These are phyloP conservation scores for Calephelis perditalis DNA, from an alignment of 2,888 invertebrate genomes.

Conservation along the genomic window DNA sequence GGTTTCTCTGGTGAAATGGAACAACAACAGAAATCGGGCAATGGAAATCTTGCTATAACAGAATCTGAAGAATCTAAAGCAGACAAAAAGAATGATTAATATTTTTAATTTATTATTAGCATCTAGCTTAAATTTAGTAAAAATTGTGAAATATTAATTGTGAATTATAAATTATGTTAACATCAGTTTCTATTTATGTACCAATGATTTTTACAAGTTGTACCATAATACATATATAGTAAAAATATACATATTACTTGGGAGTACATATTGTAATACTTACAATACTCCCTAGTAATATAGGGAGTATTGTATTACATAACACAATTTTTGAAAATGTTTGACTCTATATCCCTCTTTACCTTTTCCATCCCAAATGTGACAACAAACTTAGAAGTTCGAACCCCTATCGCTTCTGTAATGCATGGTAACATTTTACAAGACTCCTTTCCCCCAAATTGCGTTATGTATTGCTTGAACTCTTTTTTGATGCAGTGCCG, in stretches of 20 bases:
- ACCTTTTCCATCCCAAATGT: too few relatives aligned
- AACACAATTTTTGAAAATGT: too few relatives aligned
- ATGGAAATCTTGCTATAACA: constrained; percentile 53
- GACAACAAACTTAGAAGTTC: too few relatives aligned
- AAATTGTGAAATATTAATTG: neutral
- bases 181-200: neutral
- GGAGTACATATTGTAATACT: too few relatives aligned
- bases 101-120: constrained; percentile 19
- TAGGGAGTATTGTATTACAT: too few relatives aligned
- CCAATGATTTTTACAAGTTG: neutral
- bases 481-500: too few relatives aligned
- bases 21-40: constrained; percentile 66
- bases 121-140: neutral
- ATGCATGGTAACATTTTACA: too few relatives aligned
- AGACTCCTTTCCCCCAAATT: too few relatives aligned
- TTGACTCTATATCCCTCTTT: too few relatives aligned
- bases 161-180: neutral
- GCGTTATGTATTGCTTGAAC: too few relatives aligned
- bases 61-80: constrained; percentile 43
- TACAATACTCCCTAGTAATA: too few relatives aligned
- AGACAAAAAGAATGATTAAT: constrained; percentile 71
- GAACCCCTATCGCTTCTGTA: too few relatives aligned
- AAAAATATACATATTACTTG: neutral
- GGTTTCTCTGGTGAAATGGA: constrained; percentile 97
- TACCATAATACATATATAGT: neutral